phyloP scores from a whole-genome alignment of 2,888 invertebrate species.

The Mythimna loreyi region DNA sequence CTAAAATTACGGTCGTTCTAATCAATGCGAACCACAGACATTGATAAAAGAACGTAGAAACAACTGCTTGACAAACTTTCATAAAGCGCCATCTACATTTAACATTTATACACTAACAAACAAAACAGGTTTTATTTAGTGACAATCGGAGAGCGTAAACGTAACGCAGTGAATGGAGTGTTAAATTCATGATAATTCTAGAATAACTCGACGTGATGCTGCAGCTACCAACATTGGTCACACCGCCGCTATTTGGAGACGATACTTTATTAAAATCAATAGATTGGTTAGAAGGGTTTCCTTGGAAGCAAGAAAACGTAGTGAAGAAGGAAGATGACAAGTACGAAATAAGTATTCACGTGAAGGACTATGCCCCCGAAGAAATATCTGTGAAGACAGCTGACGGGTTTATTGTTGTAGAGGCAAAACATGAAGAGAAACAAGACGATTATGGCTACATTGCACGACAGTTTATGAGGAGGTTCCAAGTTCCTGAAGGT shows the following conservation, averaged over 20 bases:
- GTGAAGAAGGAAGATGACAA: constrained; percentile 72
- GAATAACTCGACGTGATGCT: constrained; percentile 55
- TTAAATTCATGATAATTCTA: constrained; percentile 57
- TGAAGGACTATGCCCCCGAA: constrained; percentile 78
- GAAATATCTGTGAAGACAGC: constrained; percentile 76
- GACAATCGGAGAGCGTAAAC: constrained; percentile 23
- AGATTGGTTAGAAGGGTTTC: constrained; percentile 83
- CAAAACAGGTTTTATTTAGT: constrained; percentile 48
- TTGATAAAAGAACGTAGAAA: neutral
- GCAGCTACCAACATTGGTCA: constrained; percentile 57
- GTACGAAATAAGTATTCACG: constrained; percentile 77
- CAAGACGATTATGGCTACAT: constrained; percentile 79
- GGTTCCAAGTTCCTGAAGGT: constrained; percentile 76
- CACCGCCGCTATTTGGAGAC: constrained; percentile 76
- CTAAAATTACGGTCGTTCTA: neutral
- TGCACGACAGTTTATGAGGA: constrained; percentile 78
- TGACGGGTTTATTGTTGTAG: constrained; percentile 77
- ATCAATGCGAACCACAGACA: neutral
- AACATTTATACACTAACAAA: constrained; percentile 49
- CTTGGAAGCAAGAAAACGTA: constrained; percentile 78
- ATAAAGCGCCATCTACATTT: constrained; percentile 65
- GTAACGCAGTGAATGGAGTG: constrained; percentile 44
- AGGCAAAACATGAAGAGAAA: constrained; percentile 82
- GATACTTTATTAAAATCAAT: constrained; percentile 80
- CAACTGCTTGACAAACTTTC: neutral